These are phyloP conservation scores for Psylliodes chrysocephalus DNA, from an alignment of 2,888 invertebrate genomes.

Conservation along the genomic window DNA sequence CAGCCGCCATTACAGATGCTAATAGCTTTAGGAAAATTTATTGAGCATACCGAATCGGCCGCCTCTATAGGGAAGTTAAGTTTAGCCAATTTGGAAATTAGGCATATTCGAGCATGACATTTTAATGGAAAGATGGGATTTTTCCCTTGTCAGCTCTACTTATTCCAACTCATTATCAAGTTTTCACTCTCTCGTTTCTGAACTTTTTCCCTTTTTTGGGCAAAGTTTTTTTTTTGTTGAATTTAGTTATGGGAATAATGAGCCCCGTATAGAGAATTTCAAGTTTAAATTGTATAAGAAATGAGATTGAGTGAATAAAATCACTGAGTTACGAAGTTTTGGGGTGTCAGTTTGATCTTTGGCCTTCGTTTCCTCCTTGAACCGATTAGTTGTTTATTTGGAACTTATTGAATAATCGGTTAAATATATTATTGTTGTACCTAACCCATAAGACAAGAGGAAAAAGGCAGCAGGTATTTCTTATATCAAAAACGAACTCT, in stretches of 20 bases:
- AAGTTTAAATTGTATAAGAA: slow-evolving; percentile 4
- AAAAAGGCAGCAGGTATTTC: no score
- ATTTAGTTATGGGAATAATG: not conserved
- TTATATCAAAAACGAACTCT: no score
- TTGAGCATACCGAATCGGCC: slow-evolving; percentile 49
- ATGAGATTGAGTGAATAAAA: not conserved
- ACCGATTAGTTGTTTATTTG: no score
- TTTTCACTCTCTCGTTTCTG: slow-evolving; percentile 20
- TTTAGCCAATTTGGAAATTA: slow-evolving; percentile 42
- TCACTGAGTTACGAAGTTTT: not conserved
- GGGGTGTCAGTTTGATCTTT: no score
- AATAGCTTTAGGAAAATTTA: slow-evolving; percentile 53
- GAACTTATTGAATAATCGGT: no score
- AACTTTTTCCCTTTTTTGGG: slow-evolving; percentile 18
- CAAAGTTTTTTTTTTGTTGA: slow-evolving; percentile 1
- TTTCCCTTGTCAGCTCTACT: slow-evolving; percentile 29
- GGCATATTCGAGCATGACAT: slow-evolving; percentile 40
- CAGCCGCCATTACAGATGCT: slow-evolving; percentile 49
- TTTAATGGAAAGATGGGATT: slow-evolving; percentile 34
- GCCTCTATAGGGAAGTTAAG: slow-evolving; percentile 39
- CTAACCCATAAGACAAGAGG: no score
- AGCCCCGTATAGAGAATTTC: not conserved
- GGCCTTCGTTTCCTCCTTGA: no score
- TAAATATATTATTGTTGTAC: no score
- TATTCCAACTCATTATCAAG: slow-evolving; percentile 32